Percentiles rank a stretch among this genome's conserved stretches.
Evolutionary conservation across 2,888 invertebrate genomes (phyloP).

Genomic region (Epirrhoe tristata): DNA sequence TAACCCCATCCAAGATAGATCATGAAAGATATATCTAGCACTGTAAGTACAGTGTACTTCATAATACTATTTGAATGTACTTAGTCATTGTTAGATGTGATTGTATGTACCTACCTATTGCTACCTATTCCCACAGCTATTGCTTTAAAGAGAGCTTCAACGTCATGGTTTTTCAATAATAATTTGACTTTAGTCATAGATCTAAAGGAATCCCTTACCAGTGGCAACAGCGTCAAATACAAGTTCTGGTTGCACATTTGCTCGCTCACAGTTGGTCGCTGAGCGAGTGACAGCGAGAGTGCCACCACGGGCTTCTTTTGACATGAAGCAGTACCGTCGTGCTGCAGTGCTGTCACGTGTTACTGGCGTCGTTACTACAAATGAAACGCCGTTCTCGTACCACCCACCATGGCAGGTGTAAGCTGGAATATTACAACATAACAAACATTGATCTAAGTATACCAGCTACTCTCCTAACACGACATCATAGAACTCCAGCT

Average conservation of each 20-base stretch:
- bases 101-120: too few relatives aligned
- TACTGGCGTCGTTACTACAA: slow-evolving; percentile 92
- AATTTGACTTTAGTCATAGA: background rate
- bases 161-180: too few relatives aligned
- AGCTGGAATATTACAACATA: slow-evolving; percentile 78
- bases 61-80: too few relatives aligned
- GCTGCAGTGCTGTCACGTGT: slow-evolving; percentile 88
- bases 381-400: slow-evolving; percentile 94
- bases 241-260: slow-evolving; percentile 74
- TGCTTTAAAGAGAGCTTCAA: too few relatives aligned
- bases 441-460: too few relatives aligned
- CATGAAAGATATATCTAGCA: too few relatives aligned
- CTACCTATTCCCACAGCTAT: too few relatives aligned
- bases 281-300: slow-evolving; percentile 84
- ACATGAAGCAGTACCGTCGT: slow-evolving; percentile 91
- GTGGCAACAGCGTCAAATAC: slow-evolving; percentile 89
- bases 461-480: background rate
- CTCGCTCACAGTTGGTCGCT: slow-evolving; percentile 87
- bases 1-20: too few relatives aligned
- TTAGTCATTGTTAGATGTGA: too few relatives aligned
- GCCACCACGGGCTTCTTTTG: slow-evolving; percentile 87
- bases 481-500: too few relatives aligned
- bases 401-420: slow-evolving; percentile 96
- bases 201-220: slow-evolving; percentile 71
- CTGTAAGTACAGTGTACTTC: too few relatives aligned